These are phyloP conservation scores for Sisyra nigra DNA, from an alignment of 2,888 invertebrate genomes.

Conservation along the genomic window DNA sequence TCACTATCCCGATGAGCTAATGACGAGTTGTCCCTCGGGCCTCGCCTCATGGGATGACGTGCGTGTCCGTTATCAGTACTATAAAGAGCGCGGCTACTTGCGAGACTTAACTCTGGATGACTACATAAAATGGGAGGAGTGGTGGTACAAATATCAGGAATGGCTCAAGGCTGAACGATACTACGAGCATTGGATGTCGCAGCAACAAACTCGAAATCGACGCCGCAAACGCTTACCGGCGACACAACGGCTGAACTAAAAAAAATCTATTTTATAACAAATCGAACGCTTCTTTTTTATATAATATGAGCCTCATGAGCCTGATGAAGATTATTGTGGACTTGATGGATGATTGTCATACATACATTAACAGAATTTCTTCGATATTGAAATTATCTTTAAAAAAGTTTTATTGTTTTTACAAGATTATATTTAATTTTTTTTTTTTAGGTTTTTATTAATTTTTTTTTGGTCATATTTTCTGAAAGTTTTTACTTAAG, in stretches of 20 bases:
- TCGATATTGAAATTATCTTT: too few relatives aligned
- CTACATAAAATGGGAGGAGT: conserved; percentile 86
- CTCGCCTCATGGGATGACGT: conserved; percentile 81
- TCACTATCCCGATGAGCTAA: conserved; percentile 62
- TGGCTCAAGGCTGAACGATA: conserved; percentile 73
- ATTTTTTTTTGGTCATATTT: too few relatives aligned
- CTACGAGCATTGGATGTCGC: conserved; percentile 51
- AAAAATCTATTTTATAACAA: neutral
- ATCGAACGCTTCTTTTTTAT: too few relatives aligned
- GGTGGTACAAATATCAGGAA: conserved; percentile 89
- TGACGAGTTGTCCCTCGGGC: conserved; percentile 53
- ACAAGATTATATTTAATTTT: too few relatives aligned
- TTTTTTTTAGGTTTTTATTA: too few relatives aligned
- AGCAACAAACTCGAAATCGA: conserved; percentile 27
- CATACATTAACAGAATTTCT: too few relatives aligned
- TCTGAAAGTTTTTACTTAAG: too few relatives aligned
- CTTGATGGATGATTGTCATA: too few relatives aligned
- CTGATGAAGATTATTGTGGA: too few relatives aligned
- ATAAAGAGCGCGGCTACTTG: conserved; percentile 73
- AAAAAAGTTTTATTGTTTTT: too few relatives aligned
- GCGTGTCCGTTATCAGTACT: conserved; percentile 73
- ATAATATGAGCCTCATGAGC: too few relatives aligned
- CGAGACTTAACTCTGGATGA: conserved; percentile 63
- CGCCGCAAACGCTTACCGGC: conserved; percentile 23
- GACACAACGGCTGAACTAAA: conserved; percentile 26